Percentiles rank a stretch among this genome's conserved stretches.
These are phyloP conservation scores for Cepphus grylle DNA, from an alignment of 2,113 vertebrate species.

Conservation along the genomic window DNA sequence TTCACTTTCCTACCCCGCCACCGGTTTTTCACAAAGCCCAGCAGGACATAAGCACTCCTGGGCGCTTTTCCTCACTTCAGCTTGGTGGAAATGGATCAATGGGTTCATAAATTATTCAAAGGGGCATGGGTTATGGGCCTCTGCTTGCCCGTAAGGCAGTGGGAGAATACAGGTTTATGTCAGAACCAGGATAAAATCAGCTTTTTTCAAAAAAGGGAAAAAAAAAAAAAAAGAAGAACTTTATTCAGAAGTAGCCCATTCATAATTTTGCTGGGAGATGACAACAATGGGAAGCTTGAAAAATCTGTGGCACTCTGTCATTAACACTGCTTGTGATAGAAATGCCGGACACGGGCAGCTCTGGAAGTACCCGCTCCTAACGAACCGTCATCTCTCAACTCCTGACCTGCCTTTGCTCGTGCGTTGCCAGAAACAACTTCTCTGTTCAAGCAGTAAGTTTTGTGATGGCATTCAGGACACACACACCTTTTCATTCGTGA, in stretches of 20 bases:
- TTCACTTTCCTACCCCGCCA: fast-evolving
- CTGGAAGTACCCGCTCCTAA: neutral
- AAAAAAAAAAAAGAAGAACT: neutral
- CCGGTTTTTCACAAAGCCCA: neutral
- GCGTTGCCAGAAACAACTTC: neutral
- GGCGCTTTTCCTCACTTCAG: neutral
- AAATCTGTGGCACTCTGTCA: neutral
- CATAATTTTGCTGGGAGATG: neutral
- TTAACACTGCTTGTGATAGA: neutral
- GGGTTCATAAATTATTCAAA: neutral
- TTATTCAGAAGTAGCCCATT: neutral
- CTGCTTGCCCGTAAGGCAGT: neutral
- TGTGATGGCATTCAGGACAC: neutral
- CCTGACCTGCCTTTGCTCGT: neutral
- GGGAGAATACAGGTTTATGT: neutral
- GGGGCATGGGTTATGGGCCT: neutral
- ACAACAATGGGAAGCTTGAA: neutral
- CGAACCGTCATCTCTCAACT: neutral
- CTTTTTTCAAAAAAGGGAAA: neutral
- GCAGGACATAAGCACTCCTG: neutral
- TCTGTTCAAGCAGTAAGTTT: neutral
- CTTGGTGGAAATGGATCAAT: neutral
- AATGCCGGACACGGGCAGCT: neutral
- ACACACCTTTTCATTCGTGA: neutral
- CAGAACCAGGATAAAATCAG: neutral